phyloP scores from a whole-genome alignment of 2,888 invertebrate genomes.

The Plemyria rubiginata region DNA sequence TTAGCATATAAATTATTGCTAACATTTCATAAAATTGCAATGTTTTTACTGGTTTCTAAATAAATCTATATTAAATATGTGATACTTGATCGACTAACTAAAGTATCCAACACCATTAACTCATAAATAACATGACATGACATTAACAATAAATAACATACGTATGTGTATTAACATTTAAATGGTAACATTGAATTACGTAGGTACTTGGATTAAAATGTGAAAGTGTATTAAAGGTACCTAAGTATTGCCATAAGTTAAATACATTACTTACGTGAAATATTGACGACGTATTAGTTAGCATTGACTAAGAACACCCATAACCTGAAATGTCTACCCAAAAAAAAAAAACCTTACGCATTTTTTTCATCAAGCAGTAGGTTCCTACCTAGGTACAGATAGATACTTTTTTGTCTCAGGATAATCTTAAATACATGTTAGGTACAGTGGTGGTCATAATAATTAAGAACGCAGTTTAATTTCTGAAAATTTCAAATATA shows the following conservation, averaged over 20 bases:
- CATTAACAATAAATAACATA: constrained; percentile 22
- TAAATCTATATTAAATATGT: constrained; percentile 17
- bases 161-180: constrained; percentile 20
- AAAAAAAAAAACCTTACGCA: no score
- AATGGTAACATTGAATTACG: constrained; percentile 25
- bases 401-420: not conserved
- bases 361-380: not conserved
- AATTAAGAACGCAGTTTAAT: no score
- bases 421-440: not conserved
- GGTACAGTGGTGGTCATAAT: no score
- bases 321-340: not conserved
- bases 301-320: not conserved
- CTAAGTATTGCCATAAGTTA: constrained; percentile 13
- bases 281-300: not conserved
- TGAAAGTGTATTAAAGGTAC: no score
- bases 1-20: not conserved
- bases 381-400: not conserved
- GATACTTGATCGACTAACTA: not conserved
- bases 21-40: constrained; percentile 7
- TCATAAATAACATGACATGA: constrained; percentile 21
- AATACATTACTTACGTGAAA: not conserved
- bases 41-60: constrained; percentile 17
- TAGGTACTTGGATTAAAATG: constrained; percentile 19
- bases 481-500: no score
- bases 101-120: constrained; percentile 12